Evolutionary conservation across 2,797 vertebrate species (phyloP).

Genomic region (Cuniculus paca): DNA sequence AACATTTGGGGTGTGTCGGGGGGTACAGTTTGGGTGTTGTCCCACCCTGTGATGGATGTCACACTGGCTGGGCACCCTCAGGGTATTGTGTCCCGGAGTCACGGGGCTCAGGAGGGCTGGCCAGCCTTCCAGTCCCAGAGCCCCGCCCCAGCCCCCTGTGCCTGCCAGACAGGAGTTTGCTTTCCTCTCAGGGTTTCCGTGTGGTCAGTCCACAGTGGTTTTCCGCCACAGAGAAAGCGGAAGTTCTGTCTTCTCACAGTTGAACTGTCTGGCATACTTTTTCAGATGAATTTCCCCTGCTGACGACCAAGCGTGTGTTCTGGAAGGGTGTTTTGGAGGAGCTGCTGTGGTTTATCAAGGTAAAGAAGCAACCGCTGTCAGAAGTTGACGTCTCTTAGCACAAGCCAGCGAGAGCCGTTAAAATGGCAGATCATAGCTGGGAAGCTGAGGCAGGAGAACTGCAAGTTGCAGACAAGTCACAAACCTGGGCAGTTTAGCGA

Average conservation of each 20-base stretch:
- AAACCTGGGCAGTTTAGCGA: background rate
- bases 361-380: constrained; percentile 78
- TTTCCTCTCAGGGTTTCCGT: background rate
- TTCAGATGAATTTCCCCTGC: constrained; percentile 96
- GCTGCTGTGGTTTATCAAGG: constrained; percentile 98
- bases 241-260: background rate
- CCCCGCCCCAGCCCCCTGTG: too few relatives aligned
- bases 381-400: background rate
- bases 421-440: background rate
- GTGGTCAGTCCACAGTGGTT: background rate
- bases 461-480: background rate
- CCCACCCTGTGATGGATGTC: background rate
- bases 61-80: too few relatives aligned
- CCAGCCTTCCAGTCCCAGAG: background rate
- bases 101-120: background rate
- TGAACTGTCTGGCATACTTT: constrained; percentile 61
- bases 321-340: constrained; percentile 98
- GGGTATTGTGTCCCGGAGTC: background rate
- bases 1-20: background rate
- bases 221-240: background rate
- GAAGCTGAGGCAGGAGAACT: background rate
- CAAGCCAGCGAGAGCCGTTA: background rate
- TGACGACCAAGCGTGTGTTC: constrained; percentile 97
- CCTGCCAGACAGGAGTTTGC: background rate
- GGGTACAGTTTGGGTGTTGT: background rate